A percentile compares a stretch with the other conserved stretches of the same genome.
These are phyloP conservation scores for Dendrophyllia cribrosa DNA, from an alignment of 64 coral and sea anemone species.

Conservation along the genomic window DNA sequence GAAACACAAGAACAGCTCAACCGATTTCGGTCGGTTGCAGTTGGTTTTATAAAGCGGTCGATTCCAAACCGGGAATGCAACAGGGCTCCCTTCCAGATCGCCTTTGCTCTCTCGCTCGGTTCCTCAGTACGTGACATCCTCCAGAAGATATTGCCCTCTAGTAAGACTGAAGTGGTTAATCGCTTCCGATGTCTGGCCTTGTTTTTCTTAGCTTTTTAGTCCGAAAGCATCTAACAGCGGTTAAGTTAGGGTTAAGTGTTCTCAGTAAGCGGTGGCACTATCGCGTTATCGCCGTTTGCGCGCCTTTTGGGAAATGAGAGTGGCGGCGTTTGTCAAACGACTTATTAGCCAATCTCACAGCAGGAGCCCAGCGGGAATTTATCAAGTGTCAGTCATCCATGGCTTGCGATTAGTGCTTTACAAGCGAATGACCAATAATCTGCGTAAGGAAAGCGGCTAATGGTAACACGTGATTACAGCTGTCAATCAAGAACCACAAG, in stretches of 20 bases:
- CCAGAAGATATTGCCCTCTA: too few species aligned
- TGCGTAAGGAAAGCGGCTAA: neutral
- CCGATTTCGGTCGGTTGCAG: too few species aligned
- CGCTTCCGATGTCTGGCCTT: neutral
- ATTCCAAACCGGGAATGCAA: too few species aligned
- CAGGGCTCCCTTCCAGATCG: too few species aligned
- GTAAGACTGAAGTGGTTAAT: neutral
- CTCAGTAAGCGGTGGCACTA: neutral
- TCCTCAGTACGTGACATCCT: too few species aligned
- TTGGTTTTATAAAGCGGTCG: too few species aligned
- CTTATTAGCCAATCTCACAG: constrained; percentile 18
- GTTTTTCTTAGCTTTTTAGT: neutral
- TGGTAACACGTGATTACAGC: constrained; percentile 44
- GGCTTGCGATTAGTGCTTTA: neutral
- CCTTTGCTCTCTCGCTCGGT: too few species aligned
- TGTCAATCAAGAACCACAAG: constrained; percentile 50
- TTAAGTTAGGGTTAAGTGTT: neutral
- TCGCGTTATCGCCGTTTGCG: neutral
- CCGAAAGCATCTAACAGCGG: neutral
- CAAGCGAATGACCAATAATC: constrained; percentile 34
- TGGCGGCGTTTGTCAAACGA: neutral
- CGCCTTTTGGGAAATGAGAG: neutral
- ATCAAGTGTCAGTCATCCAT: constrained; percentile 28
- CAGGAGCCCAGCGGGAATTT: neutral
- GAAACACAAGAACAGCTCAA: too few species aligned